Evolutionary conservation across 2,113 vertebrate species (phyloP).

Genomic region (Noturus placidus): DNA sequence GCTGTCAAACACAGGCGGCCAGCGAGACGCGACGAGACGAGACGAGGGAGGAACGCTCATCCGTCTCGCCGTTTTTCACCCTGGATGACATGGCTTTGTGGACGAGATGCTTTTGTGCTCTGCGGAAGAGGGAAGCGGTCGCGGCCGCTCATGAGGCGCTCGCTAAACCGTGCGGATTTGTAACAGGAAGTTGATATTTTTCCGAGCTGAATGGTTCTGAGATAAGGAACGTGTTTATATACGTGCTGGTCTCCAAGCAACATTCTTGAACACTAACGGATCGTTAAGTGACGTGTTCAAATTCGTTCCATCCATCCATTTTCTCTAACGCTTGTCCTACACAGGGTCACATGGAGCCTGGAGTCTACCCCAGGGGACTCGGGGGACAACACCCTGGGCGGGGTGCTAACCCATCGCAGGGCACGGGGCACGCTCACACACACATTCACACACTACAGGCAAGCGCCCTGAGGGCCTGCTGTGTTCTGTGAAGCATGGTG

Average conservation of each 20-base stretch:
- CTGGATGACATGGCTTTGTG: constrained; percentile 70
- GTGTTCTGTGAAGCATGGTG: background rate
- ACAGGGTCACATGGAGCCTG: no score
- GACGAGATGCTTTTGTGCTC: background rate
- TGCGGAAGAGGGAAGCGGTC: background rate
- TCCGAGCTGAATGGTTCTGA: background rate
- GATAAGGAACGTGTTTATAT: background rate
- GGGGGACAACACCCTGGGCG: no score
- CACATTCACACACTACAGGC: no score
- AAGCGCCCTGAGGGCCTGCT: background rate
- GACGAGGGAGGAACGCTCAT: constrained; percentile 18
- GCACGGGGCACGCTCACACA: no score
- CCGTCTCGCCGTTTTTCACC: constrained; percentile 85
- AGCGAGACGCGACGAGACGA: constrained; percentile 82
- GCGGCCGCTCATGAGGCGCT: background rate
- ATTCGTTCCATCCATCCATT: no score
- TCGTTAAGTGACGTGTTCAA: no score
- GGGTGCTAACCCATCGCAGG: no score
- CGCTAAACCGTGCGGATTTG: background rate
- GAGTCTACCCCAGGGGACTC: no score
- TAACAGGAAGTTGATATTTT: background rate
- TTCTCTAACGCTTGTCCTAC: no score
- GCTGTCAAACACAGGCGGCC: constrained; percentile 84
- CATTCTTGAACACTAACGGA: background rate
- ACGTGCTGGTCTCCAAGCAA: background rate